Conservation (phyloP, 2,797 vertebrate genomes). For the Girardinus metallicus region DNA sequence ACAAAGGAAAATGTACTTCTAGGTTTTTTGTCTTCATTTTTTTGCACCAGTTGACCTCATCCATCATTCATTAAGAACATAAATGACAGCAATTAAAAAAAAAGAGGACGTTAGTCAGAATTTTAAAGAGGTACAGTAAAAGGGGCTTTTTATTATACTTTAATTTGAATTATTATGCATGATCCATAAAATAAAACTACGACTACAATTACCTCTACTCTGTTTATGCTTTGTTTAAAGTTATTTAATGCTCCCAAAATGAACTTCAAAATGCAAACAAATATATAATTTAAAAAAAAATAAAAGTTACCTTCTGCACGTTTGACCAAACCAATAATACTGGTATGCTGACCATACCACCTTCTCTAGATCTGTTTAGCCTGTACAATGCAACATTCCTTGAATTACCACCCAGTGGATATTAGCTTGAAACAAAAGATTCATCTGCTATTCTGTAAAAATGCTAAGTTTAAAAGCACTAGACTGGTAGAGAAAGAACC, state of each 20-base stretch:
- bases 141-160: neutral
- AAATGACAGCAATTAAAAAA: neutral
- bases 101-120: neutral
- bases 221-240: neutral
- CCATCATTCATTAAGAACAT: neutral
- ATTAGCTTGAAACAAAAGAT: neutral
- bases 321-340: neutral
- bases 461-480: neutral
- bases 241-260: neutral
- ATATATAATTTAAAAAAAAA: too few species aligned
- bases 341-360: neutral
- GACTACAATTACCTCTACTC: neutral
- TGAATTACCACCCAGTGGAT: neutral
- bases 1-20: neutral
- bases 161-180: neutral
- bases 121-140: neutral
- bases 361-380: neutral
- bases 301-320: too few species aligned
- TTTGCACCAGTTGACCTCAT: neutral
- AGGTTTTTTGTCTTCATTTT: neutral
- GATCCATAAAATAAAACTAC: neutral
- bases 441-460: neutral
- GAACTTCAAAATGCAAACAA: neutral
- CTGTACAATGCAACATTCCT: neutral
- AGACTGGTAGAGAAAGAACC: neutral